These are phyloP conservation scores for Drosophila colorata DNA, from an alignment of 2,888 invertebrate genomes.

Conservation along the genomic window DNA sequence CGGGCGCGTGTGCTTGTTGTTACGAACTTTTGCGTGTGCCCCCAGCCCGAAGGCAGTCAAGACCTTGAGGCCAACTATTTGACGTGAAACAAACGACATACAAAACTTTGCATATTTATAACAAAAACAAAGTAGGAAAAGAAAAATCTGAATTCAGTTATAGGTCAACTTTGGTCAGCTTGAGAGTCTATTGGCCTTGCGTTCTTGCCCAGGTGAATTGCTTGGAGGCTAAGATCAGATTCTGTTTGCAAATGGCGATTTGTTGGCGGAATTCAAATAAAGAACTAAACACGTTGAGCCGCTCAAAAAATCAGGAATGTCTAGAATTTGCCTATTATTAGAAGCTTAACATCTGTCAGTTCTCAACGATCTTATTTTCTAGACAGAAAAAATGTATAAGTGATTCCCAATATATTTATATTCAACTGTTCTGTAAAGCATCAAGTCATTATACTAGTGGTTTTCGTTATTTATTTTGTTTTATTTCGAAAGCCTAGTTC, in stretches of 20 bases:
- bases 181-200: constrained; percentile 70
- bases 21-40: constrained; percentile 65
- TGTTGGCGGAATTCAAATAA: background rate
- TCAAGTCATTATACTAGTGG: no score
- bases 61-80: constrained; percentile 60
- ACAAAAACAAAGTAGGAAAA: constrained; percentile 22
- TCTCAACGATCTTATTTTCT: background rate
- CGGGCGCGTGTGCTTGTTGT: constrained; percentile 44
- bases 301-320: constrained; percentile 9
- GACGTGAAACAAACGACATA: constrained; percentile 35
- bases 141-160: constrained; percentile 54
- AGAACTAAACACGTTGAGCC: constrained; percentile 14
- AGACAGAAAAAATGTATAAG: background rate
- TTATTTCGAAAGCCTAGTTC: no score
- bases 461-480: no score
- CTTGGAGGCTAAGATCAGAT: constrained; percentile 18
- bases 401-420: no score
- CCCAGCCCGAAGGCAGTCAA: constrained; percentile 63
- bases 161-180: constrained; percentile 72
- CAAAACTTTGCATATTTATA: constrained; percentile 37
- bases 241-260: constrained; percentile 18
- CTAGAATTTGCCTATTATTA: background rate
- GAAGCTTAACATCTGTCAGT: background rate
- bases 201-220: constrained; percentile 36
- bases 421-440: no score